Evolutionary conservation across 2,888 invertebrate genomes (phyloP), one percentile per base, ranked within the genome.

Genomic region (Macroteleia sp.): DNA sequence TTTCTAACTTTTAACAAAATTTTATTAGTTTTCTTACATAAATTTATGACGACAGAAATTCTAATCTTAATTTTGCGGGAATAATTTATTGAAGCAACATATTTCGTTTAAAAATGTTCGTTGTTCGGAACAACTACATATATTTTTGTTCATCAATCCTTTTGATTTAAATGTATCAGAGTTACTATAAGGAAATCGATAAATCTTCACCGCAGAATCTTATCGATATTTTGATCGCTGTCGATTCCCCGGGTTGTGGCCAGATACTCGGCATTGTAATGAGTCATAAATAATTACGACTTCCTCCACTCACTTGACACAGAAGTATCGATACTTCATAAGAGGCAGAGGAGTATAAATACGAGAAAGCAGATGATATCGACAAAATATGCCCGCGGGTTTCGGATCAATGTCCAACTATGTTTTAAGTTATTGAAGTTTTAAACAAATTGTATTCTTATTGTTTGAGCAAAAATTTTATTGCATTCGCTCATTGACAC

Each of bases 201-300:
- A 89, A 88, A 89, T 88, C 85, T 86, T 84, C 82, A 81, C 82
- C 82, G 83, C 75, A 54, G 64, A 78, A 85, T 84, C 84, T 86
- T 85, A 86, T 85, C 83, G 76, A 80, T 77, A 83, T 82, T 81
- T 81, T 81, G 85, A 88, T 85, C 79, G 83, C 86, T 86, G 87
- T 85, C 85, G 86, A 87, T 88, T 86, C 81, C 66, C 62, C 56
- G 66, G 66, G 59, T 50, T 39, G 74, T 44, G 66, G 79, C 78
- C 76, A 78, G 78, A 81, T 79, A 82, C 80, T 80, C 80, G 80
- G 66, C 80, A 81, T 85, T 86, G 85, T 88, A 89, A 90, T 87
- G 88, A 89, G 85, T 86, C 79, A 86, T 89, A 88, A 89, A 89
- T 89, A 86, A 86, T 87, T 85, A 80, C 80, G 64, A 84, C 80